Evolutionary conservation across 2,113 vertebrate species (phyloP).

Genomic region (Gallinago media): DNA sequence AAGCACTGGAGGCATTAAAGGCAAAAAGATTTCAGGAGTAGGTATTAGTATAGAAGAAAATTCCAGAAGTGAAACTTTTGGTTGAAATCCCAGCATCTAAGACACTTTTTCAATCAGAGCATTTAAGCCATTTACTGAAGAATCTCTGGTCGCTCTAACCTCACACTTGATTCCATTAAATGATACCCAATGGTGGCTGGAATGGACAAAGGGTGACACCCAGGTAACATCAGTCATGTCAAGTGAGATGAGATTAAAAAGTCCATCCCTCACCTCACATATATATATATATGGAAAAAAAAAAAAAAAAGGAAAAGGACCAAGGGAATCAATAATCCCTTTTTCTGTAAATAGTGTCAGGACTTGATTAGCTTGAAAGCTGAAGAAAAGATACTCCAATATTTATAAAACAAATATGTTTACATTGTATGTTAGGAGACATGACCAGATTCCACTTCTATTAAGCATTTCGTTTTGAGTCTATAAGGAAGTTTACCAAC

Average conservation of each 20-base stretch:
- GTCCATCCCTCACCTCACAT: neutral
- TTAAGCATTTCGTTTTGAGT: neutral
- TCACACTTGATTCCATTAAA: neutral
- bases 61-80: neutral
- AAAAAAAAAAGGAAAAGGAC: neutral
- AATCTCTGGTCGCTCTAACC: neutral
- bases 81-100: neutral
- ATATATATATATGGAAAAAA: too few species aligned
- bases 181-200: accelerated
- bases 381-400: neutral
- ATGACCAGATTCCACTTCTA: neutral
- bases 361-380: neutral
- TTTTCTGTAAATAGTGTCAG: neutral
- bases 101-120: neutral
- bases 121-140: neutral
- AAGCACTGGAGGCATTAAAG: neutral
- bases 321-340: neutral
- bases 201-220: neutral
- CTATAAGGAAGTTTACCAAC: neutral
- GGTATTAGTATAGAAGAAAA: neutral
- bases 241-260: neutral
- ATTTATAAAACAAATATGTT: neutral
- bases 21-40: neutral
- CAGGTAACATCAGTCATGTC: neutral
- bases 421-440: neutral